A percentile compares a stretch with the other conserved stretches of the same genome.
Conservation (phyloP, 1,140 invertebrate species). For the Ceratoteleas bidentatus region DNA sequence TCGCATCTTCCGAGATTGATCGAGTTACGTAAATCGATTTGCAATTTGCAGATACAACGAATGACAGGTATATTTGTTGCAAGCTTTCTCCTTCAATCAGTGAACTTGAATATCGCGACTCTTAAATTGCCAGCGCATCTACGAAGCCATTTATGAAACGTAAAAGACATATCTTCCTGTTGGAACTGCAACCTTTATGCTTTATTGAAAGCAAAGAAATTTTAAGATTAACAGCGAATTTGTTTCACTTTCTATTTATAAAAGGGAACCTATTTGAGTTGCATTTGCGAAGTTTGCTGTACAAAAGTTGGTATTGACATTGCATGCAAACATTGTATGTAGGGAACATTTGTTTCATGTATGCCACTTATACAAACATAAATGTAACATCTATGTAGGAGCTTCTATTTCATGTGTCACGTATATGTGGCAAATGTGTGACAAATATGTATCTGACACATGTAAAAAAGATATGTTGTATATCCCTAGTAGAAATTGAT, state of each 20-base stretch:
- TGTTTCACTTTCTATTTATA: conserved; percentile 35
- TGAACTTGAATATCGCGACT: neutral
- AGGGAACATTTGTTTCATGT: too few relatives aligned
- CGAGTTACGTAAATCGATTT: conserved; percentile 1
- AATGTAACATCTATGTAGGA: too few relatives aligned
- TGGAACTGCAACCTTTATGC: conserved; percentile 1
- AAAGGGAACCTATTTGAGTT: conserved; percentile 14
- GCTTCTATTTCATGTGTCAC: too few relatives aligned
- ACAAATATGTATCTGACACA: too few relatives aligned
- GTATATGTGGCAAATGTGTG: too few relatives aligned
- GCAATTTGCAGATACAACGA: neutral
- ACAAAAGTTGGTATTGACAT: too few relatives aligned
- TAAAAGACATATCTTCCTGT: conserved; percentile 17
- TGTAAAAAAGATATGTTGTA: too few relatives aligned
- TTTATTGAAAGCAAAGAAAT: conserved; percentile 13
- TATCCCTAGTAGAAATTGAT: too few relatives aligned
- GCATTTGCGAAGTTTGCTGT: conserved; percentile 24
- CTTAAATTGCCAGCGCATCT: conserved; percentile 8
- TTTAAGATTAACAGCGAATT: conserved; percentile 23
- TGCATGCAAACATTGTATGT: too few relatives aligned
- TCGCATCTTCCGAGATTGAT: conserved; percentile 6
- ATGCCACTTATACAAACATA: too few relatives aligned
- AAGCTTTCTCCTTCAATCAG: neutral
- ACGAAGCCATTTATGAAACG: conserved; percentile 11
- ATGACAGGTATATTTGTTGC: too few relatives aligned